These are phyloP conservation scores for Drosophila melanosoma DNA, from an alignment of 2,888 invertebrate species.

Conservation along the genomic window DNA sequence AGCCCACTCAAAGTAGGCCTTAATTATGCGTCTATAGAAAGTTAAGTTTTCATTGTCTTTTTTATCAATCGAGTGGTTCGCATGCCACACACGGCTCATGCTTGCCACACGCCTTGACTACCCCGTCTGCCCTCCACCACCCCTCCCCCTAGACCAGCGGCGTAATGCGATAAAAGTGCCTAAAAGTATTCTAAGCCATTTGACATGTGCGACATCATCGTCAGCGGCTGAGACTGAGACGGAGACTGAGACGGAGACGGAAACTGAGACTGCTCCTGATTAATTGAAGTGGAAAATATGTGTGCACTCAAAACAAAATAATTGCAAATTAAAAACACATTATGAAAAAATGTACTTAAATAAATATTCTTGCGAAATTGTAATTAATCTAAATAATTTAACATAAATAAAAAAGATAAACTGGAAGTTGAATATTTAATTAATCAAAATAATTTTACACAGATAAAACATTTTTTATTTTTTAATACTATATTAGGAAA, in stretches of 20 bases:
- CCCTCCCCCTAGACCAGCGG: neutral
- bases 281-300: constrained; percentile 63
- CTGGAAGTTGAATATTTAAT: neutral
- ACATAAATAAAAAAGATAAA: too few species aligned
- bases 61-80: constrained; percentile 45
- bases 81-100: constrained; percentile 34
- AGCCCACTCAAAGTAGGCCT: constrained; percentile 37
- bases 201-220: constrained; percentile 64
- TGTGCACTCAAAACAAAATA: constrained; percentile 25
- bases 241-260: too few species aligned
- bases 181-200: constrained; percentile 62
- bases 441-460: neutral
- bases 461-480: neutral
- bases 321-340: neutral
- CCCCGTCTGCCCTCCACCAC: neutral
- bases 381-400: neutral
- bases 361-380: neutral
- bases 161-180: constrained; percentile 69
- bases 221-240: constrained; percentile 15
- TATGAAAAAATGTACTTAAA: neutral
- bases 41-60: constrained; percentile 50
- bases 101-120: neutral
- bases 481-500: neutral
- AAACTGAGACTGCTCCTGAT: constrained; percentile 33
- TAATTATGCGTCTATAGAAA: constrained; percentile 55